Evolutionary conservation across 2,797 vertebrate genomes (phyloP).

Genomic region (Sciaenops ocellatus): DNA sequence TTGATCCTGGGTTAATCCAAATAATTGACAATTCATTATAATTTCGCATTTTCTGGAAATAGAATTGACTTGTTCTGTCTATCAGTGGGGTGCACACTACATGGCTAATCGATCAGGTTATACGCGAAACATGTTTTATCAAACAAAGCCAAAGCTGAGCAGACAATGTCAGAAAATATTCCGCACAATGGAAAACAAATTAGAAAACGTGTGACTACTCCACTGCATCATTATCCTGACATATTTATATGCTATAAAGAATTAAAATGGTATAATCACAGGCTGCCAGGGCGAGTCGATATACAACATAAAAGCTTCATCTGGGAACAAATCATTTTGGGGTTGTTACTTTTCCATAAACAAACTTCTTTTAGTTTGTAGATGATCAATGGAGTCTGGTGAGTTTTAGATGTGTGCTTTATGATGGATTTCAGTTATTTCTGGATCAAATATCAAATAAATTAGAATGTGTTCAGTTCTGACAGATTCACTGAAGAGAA

Average conservation of each 20-base stretch:
- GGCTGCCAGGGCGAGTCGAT: neutral
- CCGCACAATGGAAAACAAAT: slow-evolving; percentile 26
- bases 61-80: slow-evolving; percentile 66
- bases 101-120: slow-evolving; percentile 60
- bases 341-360: neutral
- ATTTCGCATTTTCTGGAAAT: slow-evolving; percentile 72
- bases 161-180: slow-evolving; percentile 41
- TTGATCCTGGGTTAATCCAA: slow-evolving; percentile 80
- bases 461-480: slow-evolving; percentile 5
- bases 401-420: slow-evolving; percentile 23
- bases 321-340: slow-evolving; percentile 17
- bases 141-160: slow-evolving; percentile 40
- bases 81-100: slow-evolving; percentile 52
- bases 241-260: neutral
- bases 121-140: slow-evolving; percentile 33
- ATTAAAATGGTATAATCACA: slow-evolving; percentile 31
- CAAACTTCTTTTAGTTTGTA: slow-evolving; percentile 6
- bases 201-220: neutral
- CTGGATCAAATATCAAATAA: slow-evolving; percentile 39
- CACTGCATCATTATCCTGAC: neutral
- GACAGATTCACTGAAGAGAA: slow-evolving; percentile 12
- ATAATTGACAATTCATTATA: slow-evolving; percentile 77
- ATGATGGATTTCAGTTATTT: slow-evolving; percentile 13
- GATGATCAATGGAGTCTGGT: slow-evolving; percentile 37
- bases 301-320: slow-evolving; percentile 24